Evolutionary conservation across 2,113 vertebrate species (phyloP).

Genomic region (Heliornis fulica): DNA sequence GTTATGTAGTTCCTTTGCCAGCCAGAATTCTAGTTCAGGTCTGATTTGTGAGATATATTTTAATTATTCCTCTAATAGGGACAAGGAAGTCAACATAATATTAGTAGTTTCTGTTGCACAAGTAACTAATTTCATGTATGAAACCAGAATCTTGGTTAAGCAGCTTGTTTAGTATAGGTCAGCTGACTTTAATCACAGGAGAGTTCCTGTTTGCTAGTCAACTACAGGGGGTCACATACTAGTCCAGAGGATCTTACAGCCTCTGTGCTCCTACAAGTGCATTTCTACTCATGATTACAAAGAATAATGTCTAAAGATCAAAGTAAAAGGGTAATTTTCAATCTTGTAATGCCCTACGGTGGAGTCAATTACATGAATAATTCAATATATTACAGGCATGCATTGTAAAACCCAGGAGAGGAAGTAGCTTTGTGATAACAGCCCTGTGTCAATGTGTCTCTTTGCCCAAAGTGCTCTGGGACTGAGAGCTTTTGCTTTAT

Average conservation of each 20-base stretch:
- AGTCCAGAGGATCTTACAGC: background rate
- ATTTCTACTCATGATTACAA: background rate
- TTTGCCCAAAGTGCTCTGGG: background rate
- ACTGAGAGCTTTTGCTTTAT: conserved; percentile 11
- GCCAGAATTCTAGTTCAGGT: background rate
- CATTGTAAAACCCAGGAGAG: conserved; percentile 19
- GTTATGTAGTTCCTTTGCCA: background rate
- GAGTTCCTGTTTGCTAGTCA: background rate
- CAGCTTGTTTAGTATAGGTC: background rate
- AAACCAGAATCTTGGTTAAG: background rate
- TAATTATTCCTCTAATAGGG: background rate
- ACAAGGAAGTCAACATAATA: background rate
- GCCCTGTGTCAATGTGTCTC: background rate
- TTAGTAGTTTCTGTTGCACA: background rate
- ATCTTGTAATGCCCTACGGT: conserved; percentile 19
- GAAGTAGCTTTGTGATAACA: conserved; percentile 33
- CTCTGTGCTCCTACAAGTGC: background rate
- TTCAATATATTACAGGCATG: conserved; percentile 3
- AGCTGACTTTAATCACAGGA: background rate
- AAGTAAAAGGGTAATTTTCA: conserved; percentile 22
- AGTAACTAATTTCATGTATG: background rate
- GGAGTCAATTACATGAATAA: conserved; percentile 11
- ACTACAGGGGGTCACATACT: background rate
- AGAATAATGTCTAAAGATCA: conserved; percentile 12
- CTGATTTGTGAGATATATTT: background rate